phyloP scores from a whole-genome alignment of 2,888 invertebrate genomes.

The Tipula unca region DNA sequence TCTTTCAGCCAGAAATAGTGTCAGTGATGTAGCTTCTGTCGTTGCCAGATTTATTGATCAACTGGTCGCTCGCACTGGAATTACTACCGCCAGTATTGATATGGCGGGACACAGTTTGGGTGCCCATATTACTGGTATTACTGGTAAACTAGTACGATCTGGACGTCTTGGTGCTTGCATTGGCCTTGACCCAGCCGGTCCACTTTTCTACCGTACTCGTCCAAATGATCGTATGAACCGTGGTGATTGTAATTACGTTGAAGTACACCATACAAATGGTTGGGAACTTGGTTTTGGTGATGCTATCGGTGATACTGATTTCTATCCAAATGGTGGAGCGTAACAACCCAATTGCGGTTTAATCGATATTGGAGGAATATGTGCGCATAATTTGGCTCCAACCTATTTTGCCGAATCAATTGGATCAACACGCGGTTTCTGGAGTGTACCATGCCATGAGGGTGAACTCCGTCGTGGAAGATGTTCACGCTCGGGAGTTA shows the following conservation, averaged over 20 bases:
- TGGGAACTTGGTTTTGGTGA: conserved; percentile 22
- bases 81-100: neutral
- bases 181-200: neutral
- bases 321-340: neutral
- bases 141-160: neutral
- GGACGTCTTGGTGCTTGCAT: neutral
- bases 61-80: neutral
- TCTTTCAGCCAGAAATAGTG: neutral
- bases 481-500: conserved; percentile 32
- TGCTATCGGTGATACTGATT: neutral
- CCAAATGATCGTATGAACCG: neutral
- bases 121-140: neutral
- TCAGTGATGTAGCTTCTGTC: neutral
- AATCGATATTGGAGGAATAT: neutral
- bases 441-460: neutral
- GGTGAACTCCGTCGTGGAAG: conserved; percentile 24
- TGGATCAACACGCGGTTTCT: neutral
- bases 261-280: conserved; percentile 26
- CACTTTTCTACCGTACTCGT: neutral
- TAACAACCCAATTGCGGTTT: neutral
- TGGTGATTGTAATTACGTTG: neutral
- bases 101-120: neutral
- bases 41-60: neutral
- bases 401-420: neutral
- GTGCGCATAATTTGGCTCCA: neutral